phyloP scores from a whole-genome alignment of 2,888 invertebrate species.

The Caprella mutica region DNA sequence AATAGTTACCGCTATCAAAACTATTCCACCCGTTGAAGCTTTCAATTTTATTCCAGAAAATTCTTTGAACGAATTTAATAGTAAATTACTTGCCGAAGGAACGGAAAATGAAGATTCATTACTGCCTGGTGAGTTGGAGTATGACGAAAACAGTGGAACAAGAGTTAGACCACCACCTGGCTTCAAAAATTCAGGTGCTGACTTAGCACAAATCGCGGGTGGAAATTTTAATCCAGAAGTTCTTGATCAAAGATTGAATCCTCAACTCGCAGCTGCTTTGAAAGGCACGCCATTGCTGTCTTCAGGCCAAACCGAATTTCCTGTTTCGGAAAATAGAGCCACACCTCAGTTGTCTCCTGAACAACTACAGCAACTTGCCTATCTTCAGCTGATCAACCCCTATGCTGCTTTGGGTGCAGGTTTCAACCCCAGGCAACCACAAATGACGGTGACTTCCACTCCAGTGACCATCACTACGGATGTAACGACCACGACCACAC shows the following conservation, averaged over 20 bases:
- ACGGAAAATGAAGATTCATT: constrained; percentile 60
- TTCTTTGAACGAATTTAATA: constrained; percentile 76
- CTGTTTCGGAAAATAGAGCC: constrained; percentile 12
- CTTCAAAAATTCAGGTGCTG: constrained; percentile 25
- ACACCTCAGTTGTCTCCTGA: constrained; percentile 48
- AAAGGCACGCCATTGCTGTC: constrained; percentile 23
- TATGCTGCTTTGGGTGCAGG: constrained; percentile 40
- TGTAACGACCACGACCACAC: constrained; percentile 55
- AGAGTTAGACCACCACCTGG: constrained; percentile 34
- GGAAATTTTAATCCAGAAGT: constrained; percentile 58
- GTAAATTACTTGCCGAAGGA: constrained; percentile 69
- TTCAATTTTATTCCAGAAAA: constrained; percentile 77
- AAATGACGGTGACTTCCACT: constrained; percentile 72
- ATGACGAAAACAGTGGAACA: constrained; percentile 61
- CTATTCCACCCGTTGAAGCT: constrained; percentile 72
- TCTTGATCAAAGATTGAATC: constrained; percentile 48
- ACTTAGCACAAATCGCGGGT: constrained; percentile 43
- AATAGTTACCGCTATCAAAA: constrained; percentile 79
- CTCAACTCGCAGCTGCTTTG: constrained; percentile 28
- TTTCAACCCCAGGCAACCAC: constrained; percentile 53
- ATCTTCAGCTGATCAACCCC: constrained; percentile 44
- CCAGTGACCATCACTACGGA: constrained; percentile 72
- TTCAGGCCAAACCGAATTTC: constrained; percentile 16
- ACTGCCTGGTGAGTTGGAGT: constrained; percentile 55
- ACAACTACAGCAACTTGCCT: constrained; percentile 59